phyloP scores from a whole-genome alignment of 53 echinoderm and acorn worm species.

The Paracentrotus lividus region DNA sequence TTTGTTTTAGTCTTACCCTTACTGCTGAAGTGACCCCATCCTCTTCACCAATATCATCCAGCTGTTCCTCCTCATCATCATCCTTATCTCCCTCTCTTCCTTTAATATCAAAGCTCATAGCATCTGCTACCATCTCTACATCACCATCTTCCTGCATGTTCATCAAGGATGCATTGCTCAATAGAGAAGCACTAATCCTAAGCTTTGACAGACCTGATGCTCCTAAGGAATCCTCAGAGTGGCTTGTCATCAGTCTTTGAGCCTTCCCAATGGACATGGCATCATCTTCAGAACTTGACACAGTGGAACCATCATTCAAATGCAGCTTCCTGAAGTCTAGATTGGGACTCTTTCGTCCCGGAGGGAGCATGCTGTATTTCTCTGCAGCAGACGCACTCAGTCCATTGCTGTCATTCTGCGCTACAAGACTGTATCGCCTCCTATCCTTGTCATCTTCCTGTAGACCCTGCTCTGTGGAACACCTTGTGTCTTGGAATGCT shows the following conservation, averaged over 20 bases:
- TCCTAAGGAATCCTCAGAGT: conserved; percentile 27
- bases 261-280: not conserved
- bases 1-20: conserved; percentile 14
- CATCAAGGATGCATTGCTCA: conserved; percentile 28
- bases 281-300: conserved; percentile 83
- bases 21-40: not conserved
- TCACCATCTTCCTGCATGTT: conserved; percentile 71
- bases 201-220: not conserved
- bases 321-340: conserved; percentile 70
- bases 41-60: conserved; percentile 37
- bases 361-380: not conserved
- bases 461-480: not conserved
- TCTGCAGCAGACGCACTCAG: conserved; percentile 36
- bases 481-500: conserved; percentile 71
- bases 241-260: conserved; percentile 17
- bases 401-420: not conserved
- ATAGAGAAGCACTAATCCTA: conserved; percentile 65
- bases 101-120: conserved; percentile 80
- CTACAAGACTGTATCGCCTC: conserved; percentile 63
- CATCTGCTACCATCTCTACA: conserved; percentile 82
- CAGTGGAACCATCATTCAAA: not conserved
- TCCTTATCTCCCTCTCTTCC: conserved; percentile 58
- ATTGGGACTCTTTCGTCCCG: conserved; percentile 57
- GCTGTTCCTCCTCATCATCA: conserved; percentile 60
- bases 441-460: not conserved